A percentile compares a stretch with the other conserved stretches of the same genome.
phyloP scores from a whole-genome alignment of 2,888 invertebrate genomes.

The Synanthedon myopaeformis region DNA sequence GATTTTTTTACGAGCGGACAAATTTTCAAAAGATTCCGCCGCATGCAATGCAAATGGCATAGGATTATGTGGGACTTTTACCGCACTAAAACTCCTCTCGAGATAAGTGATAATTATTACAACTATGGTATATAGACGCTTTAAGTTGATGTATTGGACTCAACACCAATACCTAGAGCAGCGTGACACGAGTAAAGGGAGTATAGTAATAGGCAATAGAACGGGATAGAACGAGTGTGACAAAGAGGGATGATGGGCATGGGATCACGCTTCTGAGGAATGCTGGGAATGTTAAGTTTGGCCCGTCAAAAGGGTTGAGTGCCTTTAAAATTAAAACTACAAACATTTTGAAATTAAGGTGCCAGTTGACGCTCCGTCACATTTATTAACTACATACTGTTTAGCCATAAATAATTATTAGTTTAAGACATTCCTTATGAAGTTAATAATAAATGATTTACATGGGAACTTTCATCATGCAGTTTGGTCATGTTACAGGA shows the following conservation, averaged over 20 bases:
- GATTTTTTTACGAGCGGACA: too few species aligned
- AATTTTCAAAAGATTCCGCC: too few species aligned
- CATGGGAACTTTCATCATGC: too few species aligned
- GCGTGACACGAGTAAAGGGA: neutral
- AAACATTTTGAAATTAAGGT: constrained; percentile 39
- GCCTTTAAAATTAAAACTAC: constrained; percentile 61
- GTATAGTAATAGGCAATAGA: constrained; percentile 2
- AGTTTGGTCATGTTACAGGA: too few species aligned
- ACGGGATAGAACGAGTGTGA: constrained; percentile 5
- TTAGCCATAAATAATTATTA: too few species aligned
- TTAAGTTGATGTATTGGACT: neutral
- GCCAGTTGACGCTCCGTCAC: constrained; percentile 33
- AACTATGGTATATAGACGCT: neutral
- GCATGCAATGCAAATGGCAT: too few species aligned
- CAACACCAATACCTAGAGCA: neutral
- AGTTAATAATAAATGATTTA: too few species aligned
- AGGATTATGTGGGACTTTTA: too few species aligned
- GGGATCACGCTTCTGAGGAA: constrained; percentile 43
- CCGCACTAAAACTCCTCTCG: too few species aligned
- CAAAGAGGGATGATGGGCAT: constrained; percentile 6
- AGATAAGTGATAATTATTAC: too few species aligned
- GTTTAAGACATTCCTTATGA: too few species aligned
- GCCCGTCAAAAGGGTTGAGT: constrained; percentile 49
- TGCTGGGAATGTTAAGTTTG: constrained; percentile 53
- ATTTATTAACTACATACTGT: too few species aligned